These are phyloP conservation scores for Emberiza fucata DNA, from an alignment of 2,113 vertebrate genomes.

Conservation along the genomic window DNA sequence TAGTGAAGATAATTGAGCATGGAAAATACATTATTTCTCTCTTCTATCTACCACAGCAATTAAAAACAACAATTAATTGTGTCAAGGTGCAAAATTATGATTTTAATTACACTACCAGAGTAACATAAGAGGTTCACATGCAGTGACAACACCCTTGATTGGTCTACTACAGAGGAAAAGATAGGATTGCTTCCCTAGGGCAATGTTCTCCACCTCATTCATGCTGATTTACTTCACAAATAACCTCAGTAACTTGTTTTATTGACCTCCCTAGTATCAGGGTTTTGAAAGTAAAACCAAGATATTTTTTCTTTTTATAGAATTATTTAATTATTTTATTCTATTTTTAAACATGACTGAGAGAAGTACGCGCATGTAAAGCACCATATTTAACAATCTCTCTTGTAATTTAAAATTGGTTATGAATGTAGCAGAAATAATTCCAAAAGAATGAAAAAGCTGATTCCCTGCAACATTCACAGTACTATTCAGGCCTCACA, in stretches of 20 bases:
- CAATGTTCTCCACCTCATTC: background rate
- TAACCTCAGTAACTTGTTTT: background rate
- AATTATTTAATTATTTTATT: background rate
- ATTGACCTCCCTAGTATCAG: background rate
- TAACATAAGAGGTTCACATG: background rate
- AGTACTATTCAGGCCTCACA: background rate
- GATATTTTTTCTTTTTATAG: background rate
- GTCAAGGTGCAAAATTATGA: constrained; percentile 17
- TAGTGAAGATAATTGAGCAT: background rate
- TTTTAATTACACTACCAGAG: constrained; percentile 27
- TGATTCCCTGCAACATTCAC: background rate
- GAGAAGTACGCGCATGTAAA: background rate
- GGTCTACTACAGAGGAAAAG: background rate
- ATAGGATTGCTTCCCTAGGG: background rate
- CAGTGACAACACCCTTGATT: background rate
- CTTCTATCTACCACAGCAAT: background rate
- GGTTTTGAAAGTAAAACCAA: background rate
- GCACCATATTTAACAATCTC: background rate
- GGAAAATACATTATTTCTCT: background rate
- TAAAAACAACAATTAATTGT: constrained; percentile 44
- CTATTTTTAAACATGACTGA: background rate
- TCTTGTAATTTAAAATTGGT: background rate
- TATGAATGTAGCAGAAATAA: background rate
- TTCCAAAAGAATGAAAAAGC: background rate
- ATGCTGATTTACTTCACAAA: constrained; percentile 6